phyloP scores from a whole-genome alignment of 2,113 vertebrate genomes.

The Platycercus adscitus region DNA sequence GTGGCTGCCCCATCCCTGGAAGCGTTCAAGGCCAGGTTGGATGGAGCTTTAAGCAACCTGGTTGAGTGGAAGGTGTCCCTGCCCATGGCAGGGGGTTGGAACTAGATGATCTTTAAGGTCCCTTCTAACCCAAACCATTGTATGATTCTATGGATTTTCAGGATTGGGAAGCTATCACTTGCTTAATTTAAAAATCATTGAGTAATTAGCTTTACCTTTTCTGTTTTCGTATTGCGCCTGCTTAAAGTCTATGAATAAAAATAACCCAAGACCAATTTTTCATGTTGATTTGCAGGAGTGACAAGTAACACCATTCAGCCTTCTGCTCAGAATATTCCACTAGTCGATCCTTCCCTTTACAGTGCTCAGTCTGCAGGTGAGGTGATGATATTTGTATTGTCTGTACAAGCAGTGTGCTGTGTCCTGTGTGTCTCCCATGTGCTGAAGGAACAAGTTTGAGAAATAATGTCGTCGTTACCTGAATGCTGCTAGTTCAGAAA shows the following conservation, averaged over 20 bases:
- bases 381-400: not conserved
- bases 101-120: not conserved
- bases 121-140: not conserved
- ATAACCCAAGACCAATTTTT: not conserved
- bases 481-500: not conserved
- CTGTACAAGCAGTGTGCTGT: accelerated
- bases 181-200: not conserved
- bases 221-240: not conserved
- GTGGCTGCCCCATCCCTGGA: not conserved
- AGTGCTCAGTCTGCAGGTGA: slow-evolving; percentile 83
- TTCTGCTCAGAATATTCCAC: slow-evolving; percentile 78
- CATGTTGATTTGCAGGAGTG: slow-evolving; percentile 74
- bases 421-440: not conserved
- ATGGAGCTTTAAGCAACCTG: not conserved
- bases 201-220: not conserved
- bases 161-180: not conserved
- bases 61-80: not conserved
- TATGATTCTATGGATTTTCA: not conserved
- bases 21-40: not conserved
- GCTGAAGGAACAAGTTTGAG: not conserved
- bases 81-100: not conserved
- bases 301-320: slow-evolving; percentile 82
- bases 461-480: not conserved
- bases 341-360: slow-evolving; percentile 83
- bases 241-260: not conserved